Evolutionary conservation across 1,140 invertebrate species (phyloP), one percentile per base, ranked within the genome.

Genomic region (Lepidurus apus): DNA sequence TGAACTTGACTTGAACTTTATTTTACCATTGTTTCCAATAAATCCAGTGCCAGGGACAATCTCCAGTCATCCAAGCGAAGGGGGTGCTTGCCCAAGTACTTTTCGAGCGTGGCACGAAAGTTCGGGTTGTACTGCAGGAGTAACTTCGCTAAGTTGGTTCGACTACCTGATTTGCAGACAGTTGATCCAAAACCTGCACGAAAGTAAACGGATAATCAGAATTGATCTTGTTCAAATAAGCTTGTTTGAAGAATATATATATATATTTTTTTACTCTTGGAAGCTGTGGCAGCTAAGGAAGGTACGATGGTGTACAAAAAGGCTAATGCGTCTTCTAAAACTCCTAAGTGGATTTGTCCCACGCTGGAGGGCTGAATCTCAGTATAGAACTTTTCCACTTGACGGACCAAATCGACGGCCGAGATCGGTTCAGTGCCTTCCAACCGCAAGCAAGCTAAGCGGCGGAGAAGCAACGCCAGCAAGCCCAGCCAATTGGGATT

Each of bases 371-470:
- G 53, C 21, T 65, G 53, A 21, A 65, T 65, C 53, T 65, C 53
- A n/a, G 53, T 65, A 65, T 65, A 65, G 13, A 65, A 65, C 53
- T 65, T 65, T 65, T 65, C 53, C 53, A 65, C 53, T 65, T 65
- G 53, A 65, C 53, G 53, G 53, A 65, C 53, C 21, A 65, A 65
- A 65, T 65, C 53, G 53, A 65, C 53, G 53, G 17, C 17, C 17
- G 53, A 65, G 21, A 65, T 21, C 53, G 53, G 53, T n/a, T 65
- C 53, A 21, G 53, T 65, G 53, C 53, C 21, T 21, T 65, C 53
- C 21, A 65, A 65, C 53, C 53, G 53, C 53, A 65, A 65, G 53
- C 53, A n/a, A 65, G 53, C 53, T 65, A 65, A 21, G 17, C 53
- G 53, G 21, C 53, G 53, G 21, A 65, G 53, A 7, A 65, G 53